Evolutionary conservation across 2,888 invertebrate genomes (phyloP).

Genomic region (Deilephila elpenor): DNA sequence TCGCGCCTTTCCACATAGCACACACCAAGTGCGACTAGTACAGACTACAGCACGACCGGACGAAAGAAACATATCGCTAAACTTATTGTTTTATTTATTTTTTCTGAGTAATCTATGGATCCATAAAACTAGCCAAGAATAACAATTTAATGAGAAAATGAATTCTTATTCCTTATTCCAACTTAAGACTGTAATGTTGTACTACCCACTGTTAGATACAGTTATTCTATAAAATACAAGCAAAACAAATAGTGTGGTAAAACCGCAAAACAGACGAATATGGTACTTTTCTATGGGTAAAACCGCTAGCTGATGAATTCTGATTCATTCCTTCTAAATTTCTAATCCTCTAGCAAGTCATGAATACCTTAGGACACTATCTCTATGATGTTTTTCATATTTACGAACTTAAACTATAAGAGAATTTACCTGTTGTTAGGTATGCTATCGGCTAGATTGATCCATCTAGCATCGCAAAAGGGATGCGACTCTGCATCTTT

Average conservation of each 20-base stretch:
- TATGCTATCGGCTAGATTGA: too few species aligned
- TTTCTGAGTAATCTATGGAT: neutral
- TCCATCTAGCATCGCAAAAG: too few species aligned
- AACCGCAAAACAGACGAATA: too few species aligned
- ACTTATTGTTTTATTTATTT: neutral
- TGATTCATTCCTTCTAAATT: too few species aligned
- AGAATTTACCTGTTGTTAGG: too few species aligned
- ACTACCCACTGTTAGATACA: neutral
- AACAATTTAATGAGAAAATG: neutral
- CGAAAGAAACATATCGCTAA: neutral
- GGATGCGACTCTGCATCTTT: too few species aligned
- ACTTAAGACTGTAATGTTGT: neutral
- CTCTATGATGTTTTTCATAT: too few species aligned
- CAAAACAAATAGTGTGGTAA: neutral
- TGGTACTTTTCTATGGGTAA: too few species aligned
- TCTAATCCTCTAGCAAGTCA: too few species aligned
- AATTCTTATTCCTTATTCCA: neutral
- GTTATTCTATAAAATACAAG: neutral
- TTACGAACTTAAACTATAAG: too few species aligned
- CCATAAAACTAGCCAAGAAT: neutral
- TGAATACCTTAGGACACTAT: too few species aligned
- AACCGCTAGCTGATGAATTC: too few species aligned
- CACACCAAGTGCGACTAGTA: constrained; percentile 58
- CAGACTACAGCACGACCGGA: constrained; percentile 68
- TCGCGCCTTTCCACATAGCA: constrained; percentile 40